Evolutionary conservation across 2,888 invertebrate genomes (phyloP), one percentile per base, ranked within the genome.

Genomic region (Pseudococcus longispinus): DNA sequence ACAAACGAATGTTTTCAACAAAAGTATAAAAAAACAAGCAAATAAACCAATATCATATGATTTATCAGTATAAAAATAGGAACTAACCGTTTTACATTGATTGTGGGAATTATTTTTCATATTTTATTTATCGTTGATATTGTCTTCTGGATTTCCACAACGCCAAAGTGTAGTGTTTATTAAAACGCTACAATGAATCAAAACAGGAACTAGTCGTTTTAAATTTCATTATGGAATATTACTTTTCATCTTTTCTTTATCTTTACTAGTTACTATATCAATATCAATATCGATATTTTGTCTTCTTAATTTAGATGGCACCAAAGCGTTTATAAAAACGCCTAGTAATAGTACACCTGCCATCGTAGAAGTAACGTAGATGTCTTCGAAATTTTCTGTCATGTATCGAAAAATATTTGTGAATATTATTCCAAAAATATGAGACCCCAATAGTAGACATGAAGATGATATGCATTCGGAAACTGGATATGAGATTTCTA

Each of bases 291-390:
- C 77, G n/a, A 80, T 42, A 26, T 80, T 80, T 80, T 80, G 77
- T 80, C 77, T 70, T 74, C 51, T 70, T 20, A 85, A 29, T 91
- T 97, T 96, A 18, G 96, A 94, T 70, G 93, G 93, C 89, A 97
- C 96, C 89, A 93, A 91, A n/a, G 93, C 94, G 20, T 98, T 97
- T 90, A 97, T 93, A 88, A 95, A 91, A 0, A 95, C 93, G 8
- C 98, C 98, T 0, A 95, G 87, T 0, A 95, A 92, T 26, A 99
- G 92, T 88, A 95, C 93, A 0, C 92, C 92, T 88, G 95, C 95
- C 90, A 98, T 94, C 0, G 93, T 92, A 0, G 96, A 91, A 91
- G 98, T 98, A 13, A 97, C 95, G 91, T 94, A 94, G 89, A 95
- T 92, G 89, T 96, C 96, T 0, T 94, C 94, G 89, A 95, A 91